phyloP scores from a whole-genome alignment of 2,113 vertebrate genomes.

The Zeus faber region DNA sequence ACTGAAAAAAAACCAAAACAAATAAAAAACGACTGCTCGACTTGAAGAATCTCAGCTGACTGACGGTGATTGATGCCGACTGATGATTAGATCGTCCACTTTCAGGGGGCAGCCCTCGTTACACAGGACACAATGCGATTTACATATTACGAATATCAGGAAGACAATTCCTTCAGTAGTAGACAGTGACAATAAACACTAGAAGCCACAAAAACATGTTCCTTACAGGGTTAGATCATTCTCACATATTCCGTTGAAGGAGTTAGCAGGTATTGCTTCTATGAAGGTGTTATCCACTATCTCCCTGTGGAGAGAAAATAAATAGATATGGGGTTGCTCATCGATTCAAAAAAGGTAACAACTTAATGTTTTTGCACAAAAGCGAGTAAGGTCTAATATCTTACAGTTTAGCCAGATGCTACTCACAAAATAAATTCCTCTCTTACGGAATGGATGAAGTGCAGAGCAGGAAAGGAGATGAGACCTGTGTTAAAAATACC shows the following conservation, averaged over 20 bases:
- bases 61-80: no score
- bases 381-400: no score
- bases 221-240: slow-evolving; percentile 85
- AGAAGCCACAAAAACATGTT: slow-evolving; percentile 19
- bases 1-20: no score
- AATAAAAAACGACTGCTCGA: no score
- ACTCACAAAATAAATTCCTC: background rate
- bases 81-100: no score
- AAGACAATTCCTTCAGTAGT: no score
- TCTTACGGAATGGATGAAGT: background rate
- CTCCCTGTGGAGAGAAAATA: slow-evolving; percentile 72
- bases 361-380: no score
- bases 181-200: no score
- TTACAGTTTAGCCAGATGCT: background rate
- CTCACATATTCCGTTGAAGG: slow-evolving; percentile 83
- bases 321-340: background rate
- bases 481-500: slow-evolving; percentile 1
- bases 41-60: no score
- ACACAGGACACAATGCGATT: no score
- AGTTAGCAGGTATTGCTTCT: slow-evolving; percentile 80
- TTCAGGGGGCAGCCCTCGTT: no score
- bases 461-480: background rate
- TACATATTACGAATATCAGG: no score
- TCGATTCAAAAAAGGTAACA: background rate
- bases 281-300: slow-evolving; percentile 86